Percentiles rank a stretch among this genome's conserved stretches.
These are phyloP conservation scores for Falcaria lacertinaria DNA, from an alignment of 2,888 invertebrate genomes.

Conservation along the genomic window DNA sequence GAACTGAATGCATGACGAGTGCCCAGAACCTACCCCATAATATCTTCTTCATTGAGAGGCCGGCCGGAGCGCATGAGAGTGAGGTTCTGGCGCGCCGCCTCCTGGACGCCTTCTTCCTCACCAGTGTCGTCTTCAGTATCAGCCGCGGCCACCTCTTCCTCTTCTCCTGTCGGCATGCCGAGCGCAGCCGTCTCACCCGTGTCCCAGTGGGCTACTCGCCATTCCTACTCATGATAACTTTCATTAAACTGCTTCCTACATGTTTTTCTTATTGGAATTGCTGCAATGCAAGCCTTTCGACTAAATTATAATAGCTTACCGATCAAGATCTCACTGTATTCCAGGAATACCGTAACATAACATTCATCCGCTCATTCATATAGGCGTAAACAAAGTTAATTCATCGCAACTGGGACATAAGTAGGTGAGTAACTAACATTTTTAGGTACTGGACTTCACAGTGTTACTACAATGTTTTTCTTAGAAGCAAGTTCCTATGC, in stretches of 20 bases:
- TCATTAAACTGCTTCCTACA: neutral
- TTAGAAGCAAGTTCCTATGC: neutral
- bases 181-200: constrained; percentile 49
- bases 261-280: no score
- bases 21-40: constrained; percentile 48
- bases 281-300: no score
- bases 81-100: constrained; percentile 43
- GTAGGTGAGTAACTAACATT: no score
- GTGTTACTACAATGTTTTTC: no score
- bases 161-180: constrained; percentile 35
- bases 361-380: no score
- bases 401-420: no score
- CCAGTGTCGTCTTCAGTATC: constrained; percentile 48
- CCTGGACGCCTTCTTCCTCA: constrained; percentile 48
- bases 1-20: no score
- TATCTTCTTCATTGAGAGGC: constrained; percentile 51
- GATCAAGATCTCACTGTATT: no score
- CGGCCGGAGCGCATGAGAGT: constrained; percentile 51
- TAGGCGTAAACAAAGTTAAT: no score
- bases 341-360: no score
- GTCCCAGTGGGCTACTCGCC: constrained; percentile 59
- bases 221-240: constrained; percentile 26
- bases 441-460: no score
- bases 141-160: constrained; percentile 30
- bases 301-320: no score